phyloP scores from a whole-genome alignment of 2,797 vertebrate species.

The Oreochromis grahami region DNA sequence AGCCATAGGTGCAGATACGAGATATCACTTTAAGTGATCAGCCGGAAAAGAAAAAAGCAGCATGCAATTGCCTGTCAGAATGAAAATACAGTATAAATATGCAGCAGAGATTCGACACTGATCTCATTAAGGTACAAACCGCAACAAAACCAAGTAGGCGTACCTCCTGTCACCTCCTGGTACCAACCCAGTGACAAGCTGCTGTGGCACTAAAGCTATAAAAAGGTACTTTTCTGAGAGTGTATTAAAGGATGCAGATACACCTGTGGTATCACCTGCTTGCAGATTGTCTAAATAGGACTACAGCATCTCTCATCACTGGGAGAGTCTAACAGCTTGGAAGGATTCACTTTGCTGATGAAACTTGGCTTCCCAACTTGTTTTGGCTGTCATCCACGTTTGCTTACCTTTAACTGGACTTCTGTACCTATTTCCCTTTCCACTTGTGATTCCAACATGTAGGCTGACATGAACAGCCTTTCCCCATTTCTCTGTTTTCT shows the following conservation, averaged over 20 bases:
- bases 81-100: neutral
- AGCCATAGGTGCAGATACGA: neutral
- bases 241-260: neutral
- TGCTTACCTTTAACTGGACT: neutral
- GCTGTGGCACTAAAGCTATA: neutral
- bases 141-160: neutral
- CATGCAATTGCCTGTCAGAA: neutral
- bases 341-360: neutral
- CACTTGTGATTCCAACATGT: neutral
- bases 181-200: neutral
- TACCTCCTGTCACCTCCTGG: neutral
- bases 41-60: neutral
- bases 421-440: neutral
- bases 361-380: neutral
- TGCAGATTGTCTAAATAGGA: neutral
- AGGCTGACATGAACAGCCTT: neutral
- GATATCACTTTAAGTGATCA: neutral
- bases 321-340: neutral
- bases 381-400: neutral
- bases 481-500: neutral
- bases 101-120: neutral
- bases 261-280: neutral
- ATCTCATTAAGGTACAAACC: neutral
- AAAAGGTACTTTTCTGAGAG: neutral
- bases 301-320: neutral